A percentile compares a stretch with the other conserved stretches of the same genome.
Conservation (phyloP, 2,113 vertebrate genomes). For the Hyaena hyaena region DNA sequence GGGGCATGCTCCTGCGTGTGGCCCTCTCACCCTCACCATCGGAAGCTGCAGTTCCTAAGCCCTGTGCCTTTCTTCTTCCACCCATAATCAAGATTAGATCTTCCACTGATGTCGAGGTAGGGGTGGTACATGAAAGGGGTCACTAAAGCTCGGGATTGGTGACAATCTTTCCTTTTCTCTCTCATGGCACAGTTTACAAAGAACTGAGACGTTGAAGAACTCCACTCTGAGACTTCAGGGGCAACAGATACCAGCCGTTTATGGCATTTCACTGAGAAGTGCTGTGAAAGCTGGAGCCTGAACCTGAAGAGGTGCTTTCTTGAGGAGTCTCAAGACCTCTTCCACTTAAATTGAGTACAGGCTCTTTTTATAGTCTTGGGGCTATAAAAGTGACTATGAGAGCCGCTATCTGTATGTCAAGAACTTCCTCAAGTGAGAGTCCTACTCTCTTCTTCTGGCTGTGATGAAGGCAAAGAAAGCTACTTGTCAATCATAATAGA, state of each 20-base stretch:
- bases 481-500: not conserved
- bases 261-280: not conserved
- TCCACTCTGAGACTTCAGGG: no score
- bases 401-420: not conserved
- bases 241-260: not conserved
- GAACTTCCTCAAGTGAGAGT: accelerated
- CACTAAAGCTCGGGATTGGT: no score
- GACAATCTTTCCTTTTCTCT: not conserved
- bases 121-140: not conserved
- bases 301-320: not conserved
- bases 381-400: not conserved
- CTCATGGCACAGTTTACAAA: not conserved
- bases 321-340: not conserved
- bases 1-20: not conserved
- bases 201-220: not conserved
- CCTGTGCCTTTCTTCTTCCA: not conserved
- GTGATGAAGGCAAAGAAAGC: not conserved
- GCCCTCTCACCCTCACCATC: not conserved
- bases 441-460: not conserved
- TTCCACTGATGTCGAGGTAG: not conserved
- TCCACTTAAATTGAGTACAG: not conserved
- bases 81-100: not conserved
- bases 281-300: not conserved
- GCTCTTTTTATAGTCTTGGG: not conserved
- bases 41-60: not conserved